Conservation (phyloP, 2,888 invertebrate genomes). For the Tetramorium bicarinatum region DNA sequence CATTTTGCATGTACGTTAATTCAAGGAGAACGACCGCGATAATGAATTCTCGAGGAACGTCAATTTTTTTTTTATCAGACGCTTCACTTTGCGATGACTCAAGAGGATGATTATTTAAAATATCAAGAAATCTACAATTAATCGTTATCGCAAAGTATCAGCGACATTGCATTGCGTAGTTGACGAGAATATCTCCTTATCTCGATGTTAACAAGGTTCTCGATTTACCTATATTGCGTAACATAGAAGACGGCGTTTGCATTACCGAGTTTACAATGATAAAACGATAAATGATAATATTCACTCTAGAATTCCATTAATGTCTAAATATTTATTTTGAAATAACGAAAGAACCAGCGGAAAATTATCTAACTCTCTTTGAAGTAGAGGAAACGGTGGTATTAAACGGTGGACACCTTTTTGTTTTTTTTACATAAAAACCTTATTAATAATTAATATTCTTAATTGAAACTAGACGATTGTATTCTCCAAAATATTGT, state of each 20-base stretch:
- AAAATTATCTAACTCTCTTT: neutral
- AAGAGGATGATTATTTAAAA: neutral
- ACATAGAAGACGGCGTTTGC: neutral
- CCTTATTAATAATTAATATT: too few species aligned
- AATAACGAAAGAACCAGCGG: neutral
- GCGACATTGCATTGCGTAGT: conserved; percentile 2
- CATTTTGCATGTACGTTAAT: neutral
- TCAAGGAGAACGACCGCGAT: neutral
- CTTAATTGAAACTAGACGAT: too few species aligned
- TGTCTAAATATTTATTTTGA: conserved; percentile 12
- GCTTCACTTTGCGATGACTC: conserved; percentile 6
- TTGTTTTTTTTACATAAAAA: too few species aligned
- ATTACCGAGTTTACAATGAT: conserved; percentile 20
- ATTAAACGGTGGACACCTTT: too few species aligned
- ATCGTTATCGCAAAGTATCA: neutral
- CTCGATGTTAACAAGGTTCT: conserved; percentile 25
- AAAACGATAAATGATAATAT: neutral
- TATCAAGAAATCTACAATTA: neutral
- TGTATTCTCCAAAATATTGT: too few species aligned
- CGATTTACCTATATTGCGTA: conserved; percentile 33
- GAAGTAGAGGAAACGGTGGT: too few species aligned
- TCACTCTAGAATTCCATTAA: neutral
- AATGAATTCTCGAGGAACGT: neutral
- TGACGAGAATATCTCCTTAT: conserved; percentile 1
- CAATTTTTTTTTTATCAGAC: neutral